Evolutionary conservation across 1,140 invertebrate genomes (phyloP).

Genomic region (Leucophenga varia): DNA sequence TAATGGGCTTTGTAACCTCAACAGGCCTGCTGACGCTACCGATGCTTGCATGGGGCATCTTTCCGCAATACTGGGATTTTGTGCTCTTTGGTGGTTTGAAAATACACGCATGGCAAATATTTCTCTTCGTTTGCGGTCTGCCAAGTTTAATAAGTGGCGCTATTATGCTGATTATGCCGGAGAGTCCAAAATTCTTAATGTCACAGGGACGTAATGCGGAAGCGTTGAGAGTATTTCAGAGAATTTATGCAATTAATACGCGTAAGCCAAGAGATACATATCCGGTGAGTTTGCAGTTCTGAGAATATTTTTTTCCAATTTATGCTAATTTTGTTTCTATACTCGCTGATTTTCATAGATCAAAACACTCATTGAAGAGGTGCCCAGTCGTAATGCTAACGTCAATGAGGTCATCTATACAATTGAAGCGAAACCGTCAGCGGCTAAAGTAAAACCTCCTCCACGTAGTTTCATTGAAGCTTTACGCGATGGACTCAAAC

Average conservation of each 20-base stretch:
- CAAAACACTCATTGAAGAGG: constrained; percentile 36
- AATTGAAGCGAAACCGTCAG: constrained; percentile 32
- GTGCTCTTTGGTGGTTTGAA: constrained; percentile 60
- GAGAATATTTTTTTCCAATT: too few relatives aligned
- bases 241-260: constrained; percentile 60
- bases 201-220: constrained; percentile 68
- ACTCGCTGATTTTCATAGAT: constrained; percentile 17
- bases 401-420: constrained; percentile 36
- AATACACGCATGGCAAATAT: constrained; percentile 75
- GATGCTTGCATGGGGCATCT: constrained; percentile 61
- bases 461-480: constrained; percentile 29
- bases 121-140: constrained; percentile 65
- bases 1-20: constrained; percentile 64
- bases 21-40: constrained; percentile 60
- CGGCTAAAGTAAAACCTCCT: constrained; percentile 7
- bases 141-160: constrained; percentile 67
- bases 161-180: constrained; percentile 67
- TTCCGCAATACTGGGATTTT: constrained; percentile 57
- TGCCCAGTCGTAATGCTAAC: constrained; percentile 27
- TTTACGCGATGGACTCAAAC: constrained; percentile 32
- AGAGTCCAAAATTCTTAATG: constrained; percentile 83
- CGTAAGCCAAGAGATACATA: constrained; percentile 63
- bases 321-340: neutral
- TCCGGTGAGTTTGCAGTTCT: constrained; percentile 67
- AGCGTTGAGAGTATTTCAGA: constrained; percentile 56